Conservation (phyloP, 2,113 vertebrate genomes). For the Prietella phreatophila region DNA sequence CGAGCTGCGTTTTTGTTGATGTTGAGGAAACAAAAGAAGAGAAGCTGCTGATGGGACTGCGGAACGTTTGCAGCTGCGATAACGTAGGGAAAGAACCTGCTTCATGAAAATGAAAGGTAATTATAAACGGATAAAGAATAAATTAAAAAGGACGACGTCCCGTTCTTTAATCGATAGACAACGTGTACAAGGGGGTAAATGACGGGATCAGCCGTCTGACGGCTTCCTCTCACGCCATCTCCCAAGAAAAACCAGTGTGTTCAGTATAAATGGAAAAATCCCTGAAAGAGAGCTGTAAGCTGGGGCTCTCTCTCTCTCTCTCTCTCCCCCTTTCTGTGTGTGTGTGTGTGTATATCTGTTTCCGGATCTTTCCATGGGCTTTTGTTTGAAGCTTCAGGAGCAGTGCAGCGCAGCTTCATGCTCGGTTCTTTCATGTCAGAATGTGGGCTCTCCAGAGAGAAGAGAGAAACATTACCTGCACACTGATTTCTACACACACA, state of each 20-base stretch:
- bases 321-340: too few species aligned
- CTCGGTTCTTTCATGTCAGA: constrained; percentile 26
- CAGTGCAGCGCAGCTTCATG: neutral
- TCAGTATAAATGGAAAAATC: neutral
- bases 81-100: neutral
- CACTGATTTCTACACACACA: constrained; percentile 11
- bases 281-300: neutral
- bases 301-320: too few species aligned
- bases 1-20: too few species aligned
- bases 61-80: neutral
- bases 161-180: neutral
- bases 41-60: too few species aligned
- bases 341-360: neutral
- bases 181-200: neutral
- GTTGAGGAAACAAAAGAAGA: too few species aligned
- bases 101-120: neutral
- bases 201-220: neutral
- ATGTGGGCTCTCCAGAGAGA: constrained; percentile 32
- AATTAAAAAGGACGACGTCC: neutral
- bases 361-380: constrained; percentile 9
- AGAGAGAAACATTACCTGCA: neutral
- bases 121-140: too few species aligned
- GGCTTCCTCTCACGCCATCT: neutral
- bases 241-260: neutral
- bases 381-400: constrained; percentile 31